Evolutionary conservation across 2,888 invertebrate species (phyloP), one percentile per base, ranked within the genome.

Genomic region (Leucoma salicis): DNA sequence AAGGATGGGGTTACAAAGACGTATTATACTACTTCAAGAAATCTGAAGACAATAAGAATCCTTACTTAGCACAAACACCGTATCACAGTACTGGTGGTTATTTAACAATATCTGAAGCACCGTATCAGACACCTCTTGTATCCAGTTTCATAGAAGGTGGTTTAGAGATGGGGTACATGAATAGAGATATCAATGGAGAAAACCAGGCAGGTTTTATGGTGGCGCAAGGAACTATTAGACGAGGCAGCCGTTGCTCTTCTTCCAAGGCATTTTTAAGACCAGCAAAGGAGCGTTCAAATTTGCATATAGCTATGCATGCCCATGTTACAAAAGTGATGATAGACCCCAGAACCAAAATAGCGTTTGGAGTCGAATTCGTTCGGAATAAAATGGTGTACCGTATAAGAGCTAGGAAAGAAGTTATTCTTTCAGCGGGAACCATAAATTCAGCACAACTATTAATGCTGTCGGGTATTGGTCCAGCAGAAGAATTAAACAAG

Each of bases 391-490:
- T 93, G 79, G 70, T 94, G 0, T 92, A 94, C 62, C 91, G 94
- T 35, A 92, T 96, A 1, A 85, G 94, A 43, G 96, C 97, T 0
- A 91, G 91, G 21, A 96, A 95, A 72, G 97, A 97, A 77, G 95
- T 99, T 0, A 95, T 99, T 35, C 71, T 99, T 1, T 96, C 96
- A 0, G 97, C 95, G 0, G 99, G 99, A 0, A 92, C 98, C 0
- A 92, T 99, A 0, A 98, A 98, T 72, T 95, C 98, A 0, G 97
- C 99, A 0, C 99, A 99, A 72, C 70, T 99, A 1, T 80, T 99
- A 27, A 97, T 99, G 97, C 78, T 99, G 0, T 97, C 97, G 6
- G 99, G 98, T 0, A 92, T 98, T 8, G 96, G 96, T 0, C 95
- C 95, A 0, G 90, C 91, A 36, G 92, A 92, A 13, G 94, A 96